phyloP scores from a whole-genome alignment of 1,140 invertebrate genomes.

The Solenopsis fugax region DNA sequence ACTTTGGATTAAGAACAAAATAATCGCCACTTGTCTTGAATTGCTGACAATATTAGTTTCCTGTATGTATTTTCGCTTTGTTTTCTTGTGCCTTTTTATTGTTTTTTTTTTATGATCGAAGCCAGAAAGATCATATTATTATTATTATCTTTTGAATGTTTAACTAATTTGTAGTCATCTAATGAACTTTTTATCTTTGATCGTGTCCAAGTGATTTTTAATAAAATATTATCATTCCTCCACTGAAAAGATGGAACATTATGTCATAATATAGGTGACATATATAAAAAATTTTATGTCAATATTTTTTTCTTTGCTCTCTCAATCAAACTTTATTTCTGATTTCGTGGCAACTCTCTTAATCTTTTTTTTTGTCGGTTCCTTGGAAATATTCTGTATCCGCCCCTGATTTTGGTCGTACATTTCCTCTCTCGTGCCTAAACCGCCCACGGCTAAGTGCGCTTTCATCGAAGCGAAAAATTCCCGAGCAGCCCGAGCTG shows the following conservation, averaged over 20 bases:
- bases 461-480: constrained; percentile 66
- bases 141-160: no score
- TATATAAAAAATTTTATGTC: background rate
- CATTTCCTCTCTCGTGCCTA: constrained; percentile 35
- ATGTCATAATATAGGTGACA: background rate
- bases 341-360: background rate
- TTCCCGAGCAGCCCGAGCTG: constrained; percentile 59
- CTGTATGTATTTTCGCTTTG: background rate
- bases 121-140: no score
- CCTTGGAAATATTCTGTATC: constrained; percentile 1
- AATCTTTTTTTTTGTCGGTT: background rate
- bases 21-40: background rate
- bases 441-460: constrained; percentile 65
- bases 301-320: background rate
- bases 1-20: background rate
- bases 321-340: background rate
- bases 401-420: constrained; percentile 15
- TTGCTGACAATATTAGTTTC: constrained; percentile 16
- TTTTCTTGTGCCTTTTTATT: background rate
- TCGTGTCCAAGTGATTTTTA: background rate
- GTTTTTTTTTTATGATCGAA: background rate
- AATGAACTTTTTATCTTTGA: background rate
- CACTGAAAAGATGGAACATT: background rate
- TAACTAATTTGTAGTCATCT: no score
- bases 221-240: background rate